phyloP scores from a whole-genome alignment of 2,113 vertebrate genomes.

The Anser brachyrhynchus region DNA sequence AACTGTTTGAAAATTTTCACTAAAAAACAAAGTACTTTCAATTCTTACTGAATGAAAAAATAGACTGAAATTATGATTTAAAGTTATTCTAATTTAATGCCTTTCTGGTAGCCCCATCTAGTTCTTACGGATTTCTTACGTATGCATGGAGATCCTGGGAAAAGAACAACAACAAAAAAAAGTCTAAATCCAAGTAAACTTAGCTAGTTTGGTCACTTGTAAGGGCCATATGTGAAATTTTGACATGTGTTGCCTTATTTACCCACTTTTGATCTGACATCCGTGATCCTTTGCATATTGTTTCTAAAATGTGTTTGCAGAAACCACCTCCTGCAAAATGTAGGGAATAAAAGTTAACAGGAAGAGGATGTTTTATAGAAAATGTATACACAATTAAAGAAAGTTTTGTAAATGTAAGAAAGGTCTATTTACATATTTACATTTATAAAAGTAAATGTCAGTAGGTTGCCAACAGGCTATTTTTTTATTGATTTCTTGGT shows the following conservation, averaged over 20 bases:
- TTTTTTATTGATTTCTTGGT: no score
- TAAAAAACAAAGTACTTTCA: not conserved
- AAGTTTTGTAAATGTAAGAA: not conserved
- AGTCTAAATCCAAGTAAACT: not conserved
- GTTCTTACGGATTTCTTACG: not conserved
- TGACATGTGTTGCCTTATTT: not conserved
- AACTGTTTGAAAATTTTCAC: not conserved
- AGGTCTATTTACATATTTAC: slow-evolving; percentile 25
- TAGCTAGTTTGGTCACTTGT: not conserved
- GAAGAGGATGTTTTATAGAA: slow-evolving; percentile 64
- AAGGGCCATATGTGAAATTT: not conserved
- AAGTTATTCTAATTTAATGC: not conserved
- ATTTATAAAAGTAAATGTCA: not conserved
- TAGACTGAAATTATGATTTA: not conserved
- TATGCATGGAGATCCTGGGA: not conserved
- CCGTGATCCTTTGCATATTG: not conserved
- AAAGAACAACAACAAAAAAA: not conserved
- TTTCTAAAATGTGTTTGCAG: slow-evolving; percentile 55
- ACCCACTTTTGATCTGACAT: not conserved
- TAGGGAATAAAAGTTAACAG: slow-evolving; percentile 47
- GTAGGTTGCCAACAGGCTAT: not conserved
- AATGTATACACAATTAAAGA: not conserved
- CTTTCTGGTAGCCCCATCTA: not conserved
- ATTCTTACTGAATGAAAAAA: not conserved
- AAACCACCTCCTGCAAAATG: slow-evolving; percentile 48